These are phyloP conservation scores for Falco punctatus DNA, from an alignment of 2,113 vertebrate species.

Conservation along the genomic window DNA sequence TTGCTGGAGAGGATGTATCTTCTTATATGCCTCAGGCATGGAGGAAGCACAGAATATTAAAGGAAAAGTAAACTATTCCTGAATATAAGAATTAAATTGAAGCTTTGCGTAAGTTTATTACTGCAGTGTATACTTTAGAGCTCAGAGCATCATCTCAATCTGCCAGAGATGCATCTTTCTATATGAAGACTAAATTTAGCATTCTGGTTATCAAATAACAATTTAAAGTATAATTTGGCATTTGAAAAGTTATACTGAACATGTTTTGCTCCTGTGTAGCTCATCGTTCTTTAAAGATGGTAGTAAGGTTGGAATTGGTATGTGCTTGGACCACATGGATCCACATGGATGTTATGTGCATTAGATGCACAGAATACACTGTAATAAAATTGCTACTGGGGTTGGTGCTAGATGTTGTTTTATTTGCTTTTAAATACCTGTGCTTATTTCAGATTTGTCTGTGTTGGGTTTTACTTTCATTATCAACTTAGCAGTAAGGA, in stretches of 20 bases:
- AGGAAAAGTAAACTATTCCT: background rate
- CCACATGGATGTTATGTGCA: background rate
- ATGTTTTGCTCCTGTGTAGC: background rate
- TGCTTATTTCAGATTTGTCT: background rate
- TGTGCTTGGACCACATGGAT: background rate
- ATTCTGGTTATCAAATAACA: background rate
- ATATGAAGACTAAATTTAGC: background rate
- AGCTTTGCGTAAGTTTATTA: background rate
- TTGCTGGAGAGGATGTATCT: background rate
- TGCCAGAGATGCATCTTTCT: background rate
- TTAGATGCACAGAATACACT: background rate
- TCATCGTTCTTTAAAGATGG: background rate
- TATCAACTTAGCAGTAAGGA: background rate
- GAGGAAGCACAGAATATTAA: background rate
- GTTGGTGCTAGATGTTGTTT: background rate
- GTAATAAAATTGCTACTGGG: background rate
- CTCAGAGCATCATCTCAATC: background rate
- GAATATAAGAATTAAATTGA: background rate
- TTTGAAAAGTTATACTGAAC: background rate
- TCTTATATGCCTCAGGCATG: background rate
- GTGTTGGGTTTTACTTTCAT: background rate
- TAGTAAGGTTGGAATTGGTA: background rate
- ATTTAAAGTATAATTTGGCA: background rate
- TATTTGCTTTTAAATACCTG: background rate
- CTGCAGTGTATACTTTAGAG: background rate